Percentiles rank a stretch among this genome's conserved stretches.
Evolutionary conservation across 1,140 invertebrate species (phyloP).

Genomic region (Drosophila biarmipes): DNA sequence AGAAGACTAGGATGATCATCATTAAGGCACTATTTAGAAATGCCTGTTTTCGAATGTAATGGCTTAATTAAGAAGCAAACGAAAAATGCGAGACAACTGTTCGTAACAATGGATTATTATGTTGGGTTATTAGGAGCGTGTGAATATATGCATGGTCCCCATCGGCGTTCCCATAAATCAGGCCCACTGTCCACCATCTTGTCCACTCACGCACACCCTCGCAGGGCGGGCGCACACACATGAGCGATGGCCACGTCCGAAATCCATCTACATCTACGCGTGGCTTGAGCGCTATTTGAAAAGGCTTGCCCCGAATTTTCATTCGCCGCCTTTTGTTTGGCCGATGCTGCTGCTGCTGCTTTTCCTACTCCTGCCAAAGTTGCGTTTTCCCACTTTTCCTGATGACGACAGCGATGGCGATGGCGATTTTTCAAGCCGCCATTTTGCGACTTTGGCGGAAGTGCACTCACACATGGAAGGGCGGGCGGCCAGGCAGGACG

Average conservation of each 20-base stretch:
- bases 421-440: conserved; percentile 74
- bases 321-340: conserved; percentile 65
- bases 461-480: conserved; percentile 40
- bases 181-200: conserved; percentile 48
- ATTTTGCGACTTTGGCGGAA: conserved; percentile 82
- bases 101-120: background rate
- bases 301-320: conserved; percentile 62
- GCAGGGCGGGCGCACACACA: conserved; percentile 9
- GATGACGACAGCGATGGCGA: conserved; percentile 31
- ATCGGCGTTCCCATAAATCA: background rate
- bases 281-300: conserved; percentile 52
- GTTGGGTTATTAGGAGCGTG: no score
- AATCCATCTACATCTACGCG: conserved; percentile 62
- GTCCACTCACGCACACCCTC: conserved; percentile 19
- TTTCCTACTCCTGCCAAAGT: conserved; percentile 34
- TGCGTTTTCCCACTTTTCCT: conserved; percentile 29
- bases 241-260: conserved; percentile 41
- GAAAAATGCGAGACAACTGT: background rate
- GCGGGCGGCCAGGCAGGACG: background rate
- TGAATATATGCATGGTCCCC: background rate
- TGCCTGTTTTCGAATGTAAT: background rate
- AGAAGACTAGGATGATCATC: no score
- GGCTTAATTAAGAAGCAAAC: background rate
- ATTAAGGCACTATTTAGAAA: no score
- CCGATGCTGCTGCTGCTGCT: conserved; percentile 9